phyloP scores from a whole-genome alignment of 64 coral and sea anemone species.

The Porites australiensis region DNA sequence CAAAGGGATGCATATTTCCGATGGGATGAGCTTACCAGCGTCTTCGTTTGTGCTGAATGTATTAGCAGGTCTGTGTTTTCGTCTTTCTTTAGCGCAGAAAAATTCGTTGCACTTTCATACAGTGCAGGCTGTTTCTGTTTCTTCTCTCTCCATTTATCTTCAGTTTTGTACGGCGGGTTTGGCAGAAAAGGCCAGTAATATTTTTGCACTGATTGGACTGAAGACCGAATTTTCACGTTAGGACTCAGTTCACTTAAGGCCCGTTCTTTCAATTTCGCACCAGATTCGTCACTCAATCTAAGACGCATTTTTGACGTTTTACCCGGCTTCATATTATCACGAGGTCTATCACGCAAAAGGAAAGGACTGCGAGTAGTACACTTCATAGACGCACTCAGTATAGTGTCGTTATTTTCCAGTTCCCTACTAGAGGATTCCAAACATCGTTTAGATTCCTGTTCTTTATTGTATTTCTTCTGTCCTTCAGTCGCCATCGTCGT shows the following conservation, averaged over 20 bases:
- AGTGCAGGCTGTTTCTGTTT: background rate
- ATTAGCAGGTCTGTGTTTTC: background rate
- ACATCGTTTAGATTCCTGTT: too few relatives aligned
- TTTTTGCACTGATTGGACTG: background rate
- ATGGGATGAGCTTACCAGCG: background rate
- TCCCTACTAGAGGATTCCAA: too few relatives aligned
- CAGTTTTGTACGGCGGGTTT: background rate
- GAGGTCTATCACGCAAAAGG: too few relatives aligned
- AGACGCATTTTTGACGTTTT: too few relatives aligned
- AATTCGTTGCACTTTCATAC: background rate
- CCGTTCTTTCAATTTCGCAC: background rate
- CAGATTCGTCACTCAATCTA: too few relatives aligned
- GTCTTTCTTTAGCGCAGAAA: slow-evolving; percentile 7
- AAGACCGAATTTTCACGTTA: background rate
- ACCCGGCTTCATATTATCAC: too few relatives aligned
- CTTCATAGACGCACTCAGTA: too few relatives aligned
- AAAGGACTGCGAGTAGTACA: too few relatives aligned
- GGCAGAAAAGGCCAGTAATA: background rate
- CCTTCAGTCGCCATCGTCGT: too few relatives aligned
- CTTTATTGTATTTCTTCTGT: too few relatives aligned
- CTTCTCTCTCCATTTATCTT: background rate
- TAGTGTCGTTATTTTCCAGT: too few relatives aligned
- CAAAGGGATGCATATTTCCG: background rate
- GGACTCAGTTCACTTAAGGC: background rate
- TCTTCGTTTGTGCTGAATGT: background rate